Conservation (phyloP, 2,797 vertebrate genomes). For the Hydrocynus forskahlii region DNA sequence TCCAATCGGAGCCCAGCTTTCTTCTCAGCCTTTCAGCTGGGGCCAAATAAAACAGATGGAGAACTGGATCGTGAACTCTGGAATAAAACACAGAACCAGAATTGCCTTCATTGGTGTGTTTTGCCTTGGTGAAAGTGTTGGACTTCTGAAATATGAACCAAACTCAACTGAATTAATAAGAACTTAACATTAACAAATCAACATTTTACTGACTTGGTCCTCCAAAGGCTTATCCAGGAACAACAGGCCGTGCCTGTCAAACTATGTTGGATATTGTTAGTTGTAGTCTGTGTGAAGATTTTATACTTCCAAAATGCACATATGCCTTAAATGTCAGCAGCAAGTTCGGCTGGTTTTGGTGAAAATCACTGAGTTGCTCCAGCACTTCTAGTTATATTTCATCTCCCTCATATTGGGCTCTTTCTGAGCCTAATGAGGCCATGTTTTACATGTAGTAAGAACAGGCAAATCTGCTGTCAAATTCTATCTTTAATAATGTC, state of each 20-base stretch:
- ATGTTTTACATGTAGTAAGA: neutral
- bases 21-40: constrained; percentile 1
- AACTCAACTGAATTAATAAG: neutral
- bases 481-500: neutral
- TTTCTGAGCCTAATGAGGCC: neutral
- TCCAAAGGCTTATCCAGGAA: neutral
- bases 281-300: neutral
- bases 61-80: neutral
- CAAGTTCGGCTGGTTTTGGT: neutral
- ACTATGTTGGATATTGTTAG: neutral
- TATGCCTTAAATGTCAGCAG: constrained; percentile 12
- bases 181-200: neutral
- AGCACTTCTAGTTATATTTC: constrained; percentile 45
- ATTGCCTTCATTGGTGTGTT: constrained; percentile 21
- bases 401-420: constrained; percentile 51
- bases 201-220: neutral
- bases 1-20: constrained; percentile 27
- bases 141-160: neutral
- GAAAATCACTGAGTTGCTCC: neutral
- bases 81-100: constrained; percentile 11
- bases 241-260: neutral
- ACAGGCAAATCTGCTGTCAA: neutral
- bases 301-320: neutral
- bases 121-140: neutral
- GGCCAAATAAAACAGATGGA: neutral